These are phyloP conservation scores for Macroteleia sp. DNA, from an alignment of 2,888 invertebrate species.

Conservation along the genomic window DNA sequence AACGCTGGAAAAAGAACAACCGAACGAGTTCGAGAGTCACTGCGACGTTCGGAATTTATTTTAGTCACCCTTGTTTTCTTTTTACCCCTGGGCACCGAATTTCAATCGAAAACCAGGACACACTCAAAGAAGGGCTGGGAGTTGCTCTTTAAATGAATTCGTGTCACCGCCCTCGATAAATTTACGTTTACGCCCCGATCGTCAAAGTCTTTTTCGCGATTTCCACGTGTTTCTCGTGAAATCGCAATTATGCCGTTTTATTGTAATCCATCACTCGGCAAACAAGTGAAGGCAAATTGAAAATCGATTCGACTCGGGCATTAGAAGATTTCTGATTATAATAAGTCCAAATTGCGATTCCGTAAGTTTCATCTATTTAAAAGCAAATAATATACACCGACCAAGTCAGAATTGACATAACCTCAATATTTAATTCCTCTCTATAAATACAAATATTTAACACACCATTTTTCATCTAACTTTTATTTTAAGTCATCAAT, in stretches of 20 bases:
- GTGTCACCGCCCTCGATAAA: conserved; percentile 61
- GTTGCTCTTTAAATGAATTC: conserved; percentile 54
- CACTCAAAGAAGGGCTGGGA: conserved; percentile 27
- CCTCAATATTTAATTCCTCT: too few species aligned
- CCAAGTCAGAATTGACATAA: too few species aligned
- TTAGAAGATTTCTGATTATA: not conserved
- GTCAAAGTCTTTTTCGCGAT: conserved; percentile 22
- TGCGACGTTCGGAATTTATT: conserved; percentile 57
- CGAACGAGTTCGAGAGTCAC: conserved; percentile 20
- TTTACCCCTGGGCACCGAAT: conserved; percentile 55
- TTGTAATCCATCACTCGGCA: not conserved
- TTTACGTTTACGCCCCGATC: conserved; percentile 60
- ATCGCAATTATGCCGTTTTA: conserved; percentile 23
- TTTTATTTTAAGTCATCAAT: too few species aligned
- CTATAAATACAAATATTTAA: too few species aligned
- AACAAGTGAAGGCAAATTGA: not conserved
- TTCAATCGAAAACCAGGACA: conserved; percentile 60
- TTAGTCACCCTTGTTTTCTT: conserved; percentile 50
- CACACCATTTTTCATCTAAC: too few species aligned
- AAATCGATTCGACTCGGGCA: not conserved
- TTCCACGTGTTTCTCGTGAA: conserved; percentile 21
- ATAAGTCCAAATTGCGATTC: not conserved
- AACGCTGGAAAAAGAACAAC: conserved; percentile 6
- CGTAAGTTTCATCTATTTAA: too few species aligned
- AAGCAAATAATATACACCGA: too few species aligned